Evolutionary conservation across 2,888 invertebrate species (phyloP).

Genomic region (Fragum sueziense): DNA sequence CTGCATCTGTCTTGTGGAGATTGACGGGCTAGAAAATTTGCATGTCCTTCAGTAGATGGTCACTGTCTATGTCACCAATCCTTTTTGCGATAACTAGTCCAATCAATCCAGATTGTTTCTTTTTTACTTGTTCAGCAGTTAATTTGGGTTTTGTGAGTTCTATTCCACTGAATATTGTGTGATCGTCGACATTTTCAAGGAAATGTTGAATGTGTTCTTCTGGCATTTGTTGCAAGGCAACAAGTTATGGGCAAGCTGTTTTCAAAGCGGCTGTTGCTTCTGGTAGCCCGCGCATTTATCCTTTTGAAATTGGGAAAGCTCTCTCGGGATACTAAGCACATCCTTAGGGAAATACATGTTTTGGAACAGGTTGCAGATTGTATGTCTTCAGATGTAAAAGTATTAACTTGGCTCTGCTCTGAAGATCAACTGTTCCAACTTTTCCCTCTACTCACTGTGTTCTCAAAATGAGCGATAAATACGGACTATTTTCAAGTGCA

Average conservation of each 20-base stretch:
- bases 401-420: conserved; percentile 37
- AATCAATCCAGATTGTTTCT: conserved; percentile 26
- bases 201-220: conserved; percentile 34
- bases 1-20: conserved; percentile 37
- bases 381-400: conserved; percentile 39
- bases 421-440: conserved; percentile 36
- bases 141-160: conserved; percentile 23
- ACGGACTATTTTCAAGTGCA: conserved; percentile 27
- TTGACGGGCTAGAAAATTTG: conserved; percentile 54
- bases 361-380: conserved; percentile 33
- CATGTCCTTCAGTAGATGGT: conserved; percentile 40
- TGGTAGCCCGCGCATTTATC: conserved; percentile 39
- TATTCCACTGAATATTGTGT: conserved; percentile 22
- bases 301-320: conserved; percentile 48
- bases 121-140: conserved; percentile 26
- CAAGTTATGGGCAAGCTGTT: conserved; percentile 44
- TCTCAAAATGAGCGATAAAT: conserved; percentile 49
- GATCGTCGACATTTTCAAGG: conserved; percentile 32
- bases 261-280: conserved; percentile 44
- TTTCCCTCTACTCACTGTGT: conserved; percentile 42
- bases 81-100: conserved; percentile 38
- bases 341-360: conserved; percentile 53
- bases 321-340: conserved; percentile 34
- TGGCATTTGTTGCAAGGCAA: conserved; percentile 39
- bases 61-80: conserved; percentile 44